Base-by-base conservation (phyloP, 2,113 vertebrate species). In the Oreochromis tanganicae region DNA sequence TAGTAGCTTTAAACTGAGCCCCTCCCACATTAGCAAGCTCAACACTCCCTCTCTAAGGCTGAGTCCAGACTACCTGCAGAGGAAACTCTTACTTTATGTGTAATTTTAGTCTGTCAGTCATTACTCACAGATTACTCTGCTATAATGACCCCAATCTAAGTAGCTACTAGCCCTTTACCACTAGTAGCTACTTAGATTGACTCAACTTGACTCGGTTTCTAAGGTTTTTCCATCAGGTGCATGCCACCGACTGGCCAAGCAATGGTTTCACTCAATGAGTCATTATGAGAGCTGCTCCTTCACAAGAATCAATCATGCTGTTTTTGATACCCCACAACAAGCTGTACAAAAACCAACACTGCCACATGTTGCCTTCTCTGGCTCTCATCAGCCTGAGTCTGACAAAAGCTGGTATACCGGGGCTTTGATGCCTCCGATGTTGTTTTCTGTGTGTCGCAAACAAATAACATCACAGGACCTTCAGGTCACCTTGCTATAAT, bases 281-380 rank as follows among this genome's bases (percentile, higher is more conserved):
- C 14, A 48, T 2, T n/a, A n/a, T n/a, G 6, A 48, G 14, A 48
- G 0, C 6, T 48, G 0, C 46, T 48, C 50, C 17, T 52, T n/a
- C 50, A 52, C 8, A 52, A 52, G 19, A n/a, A 10, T 56, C 21
- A 57, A 14, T 24, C 54, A 0, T 27, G 6, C 12, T 0, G 13
- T 29, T 59, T 59, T 59, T 59, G 13, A 32, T 59, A 16, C 0
- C 27, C 27, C 56, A 59, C 27, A 16, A 16, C 27, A 3, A 59
- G 56, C 3, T 59, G 1, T 29, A 29, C 56, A 59, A 59, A 59
- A 59, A 59, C 56, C 24, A 59, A 9, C 2, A 59, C 56, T 59
- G 24, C 56, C 3, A 5, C 0, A 1, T 3, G 0, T 0, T 29
- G 27, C 27, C 0, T 59, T 61, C 57, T 61, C 57, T 32, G 27